A percentile compares a stretch with the other conserved stretches of the same genome.
Conservation (phyloP, 2,797 vertebrate species). For the Microctenopoma steveboyesi region DNA sequence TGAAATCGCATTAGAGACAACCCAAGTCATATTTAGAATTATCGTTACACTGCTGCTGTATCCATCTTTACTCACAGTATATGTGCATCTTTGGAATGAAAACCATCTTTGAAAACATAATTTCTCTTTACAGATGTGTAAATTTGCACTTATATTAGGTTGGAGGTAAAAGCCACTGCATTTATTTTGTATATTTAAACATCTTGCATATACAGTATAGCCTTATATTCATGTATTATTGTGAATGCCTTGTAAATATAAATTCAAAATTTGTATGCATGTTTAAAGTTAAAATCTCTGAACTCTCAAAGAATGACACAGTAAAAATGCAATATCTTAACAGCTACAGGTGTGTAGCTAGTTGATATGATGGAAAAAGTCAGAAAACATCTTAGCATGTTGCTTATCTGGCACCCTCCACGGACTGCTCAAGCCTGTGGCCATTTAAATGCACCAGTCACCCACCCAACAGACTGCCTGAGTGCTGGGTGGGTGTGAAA, state of each 20-base stretch:
- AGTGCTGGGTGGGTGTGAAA: constrained; percentile 62
- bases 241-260: background rate
- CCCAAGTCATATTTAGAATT: no score
- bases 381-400: constrained; percentile 35
- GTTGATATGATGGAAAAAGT: constrained; percentile 49
- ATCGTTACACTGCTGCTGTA: constrained; percentile 12
- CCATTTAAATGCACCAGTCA: constrained; percentile 73
- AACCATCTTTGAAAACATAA: constrained; percentile 11
- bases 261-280: constrained; percentile 19
- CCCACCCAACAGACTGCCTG: constrained; percentile 49
- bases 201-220: background rate
- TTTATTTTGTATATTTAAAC: constrained; percentile 2
- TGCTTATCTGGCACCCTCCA: constrained; percentile 51
- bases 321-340: no score
- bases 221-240: no score
- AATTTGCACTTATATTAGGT: background rate
- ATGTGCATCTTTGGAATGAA: constrained; percentile 34
- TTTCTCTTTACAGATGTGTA: constrained; percentile 2
- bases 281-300: no score
- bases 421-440: constrained; percentile 50
- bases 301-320: no score
- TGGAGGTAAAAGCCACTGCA: background rate
- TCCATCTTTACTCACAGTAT: constrained; percentile 23
- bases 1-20: no score
- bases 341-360: background rate